Base-by-base conservation (phyloP, 1,140 invertebrate species). In the Ganaspis sp. region DNA sequence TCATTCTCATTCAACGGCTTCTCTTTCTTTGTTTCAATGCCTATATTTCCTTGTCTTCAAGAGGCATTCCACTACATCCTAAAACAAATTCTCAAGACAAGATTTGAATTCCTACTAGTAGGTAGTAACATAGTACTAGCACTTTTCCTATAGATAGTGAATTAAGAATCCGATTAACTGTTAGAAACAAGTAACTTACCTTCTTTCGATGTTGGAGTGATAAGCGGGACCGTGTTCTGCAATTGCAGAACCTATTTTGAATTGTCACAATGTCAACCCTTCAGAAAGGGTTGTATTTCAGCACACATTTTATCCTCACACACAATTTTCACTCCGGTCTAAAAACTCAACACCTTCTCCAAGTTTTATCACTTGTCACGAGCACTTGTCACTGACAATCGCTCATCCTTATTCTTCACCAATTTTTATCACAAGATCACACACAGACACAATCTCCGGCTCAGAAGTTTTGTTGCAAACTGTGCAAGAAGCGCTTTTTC, bases 181-280 rank as follows among this genome's bases (percentile, higher is more conserved):
- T 64, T 21, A 64, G 29, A 64, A 64, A 64, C 21, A 26, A 29
- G 29, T 15, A 2, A 29, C 58, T 64, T 26, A 64, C 58, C 29
- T 64, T 64, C 58, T 64, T 64, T 29, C 58, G 15, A 29, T 29
- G 23, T 29, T 4, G 58, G 26, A 64, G 45, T 26, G 58, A 29
- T 64, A 64, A 11, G 58, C 58, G 58, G 58, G 58, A 64, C 58
- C 58, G 23, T 26, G 15, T 23, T 26, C 58, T 29, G 58, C 15
- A 29, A 15, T 29, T 29, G 26, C 29, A 15, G 26, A 26, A n/a
- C 58, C 58, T 29, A 34, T 29, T 34, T 64, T 34, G 12, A 29
- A 29, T 64, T 1, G 37, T 69, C 42, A 58, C 54, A 70, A 73
- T 58, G 64, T 79, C 77, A 79, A 79, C 77, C 77, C 77, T 75